Evolutionary conservation across 2,797 vertebrate species (phyloP).

Genomic region (Notolepis coatsorum): DNA sequence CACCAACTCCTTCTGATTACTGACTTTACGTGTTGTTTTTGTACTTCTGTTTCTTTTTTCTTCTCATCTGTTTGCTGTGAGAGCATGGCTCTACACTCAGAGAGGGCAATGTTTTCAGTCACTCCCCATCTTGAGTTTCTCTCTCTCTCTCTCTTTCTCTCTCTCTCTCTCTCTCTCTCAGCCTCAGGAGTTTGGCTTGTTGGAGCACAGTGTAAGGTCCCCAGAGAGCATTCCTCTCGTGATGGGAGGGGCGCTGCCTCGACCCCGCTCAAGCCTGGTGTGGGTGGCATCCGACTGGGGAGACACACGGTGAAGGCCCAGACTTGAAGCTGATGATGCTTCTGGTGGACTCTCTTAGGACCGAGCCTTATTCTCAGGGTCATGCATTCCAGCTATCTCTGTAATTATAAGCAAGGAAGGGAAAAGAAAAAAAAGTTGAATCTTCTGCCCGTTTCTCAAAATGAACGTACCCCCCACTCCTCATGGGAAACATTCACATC

Average conservation of each 20-base stretch:
- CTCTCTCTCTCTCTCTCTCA: conserved; percentile 42
- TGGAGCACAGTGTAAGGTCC: conserved; percentile 69
- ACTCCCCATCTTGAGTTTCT: conserved; percentile 60
- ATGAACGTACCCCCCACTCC: conserved; percentile 77
- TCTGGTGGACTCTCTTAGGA: conserved; percentile 78
- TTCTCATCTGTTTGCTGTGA: conserved; percentile 63
- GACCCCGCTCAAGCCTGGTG: conserved; percentile 80
- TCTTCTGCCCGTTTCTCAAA: conserved; percentile 79
- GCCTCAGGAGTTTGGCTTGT: conserved; percentile 80
- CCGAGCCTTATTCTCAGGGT: conserved; percentile 83
- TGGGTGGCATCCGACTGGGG: conserved; percentile 81
- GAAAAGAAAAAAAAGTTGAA: conserved; percentile 66
- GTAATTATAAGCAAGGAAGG: conserved; percentile 81
- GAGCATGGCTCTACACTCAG: conserved; percentile 59
- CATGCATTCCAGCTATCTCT: conserved; percentile 81
- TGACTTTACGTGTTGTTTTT: conserved; percentile 67
- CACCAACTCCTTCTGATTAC: conserved; percentile 69
- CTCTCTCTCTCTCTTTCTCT: conserved; percentile 28
- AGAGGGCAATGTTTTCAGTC: conserved; percentile 71
- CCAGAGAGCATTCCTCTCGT: conserved; percentile 67
- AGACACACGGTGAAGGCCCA: conserved; percentile 71
- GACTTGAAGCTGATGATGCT: conserved; percentile 75
- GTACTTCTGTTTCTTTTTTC: conserved; percentile 55
- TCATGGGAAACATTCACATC: conserved; percentile 82
- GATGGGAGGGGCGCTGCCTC: conserved; percentile 76